Evolutionary conservation across 2,888 invertebrate genomes (phyloP).

Genomic region (Coelopa pilipes): DNA sequence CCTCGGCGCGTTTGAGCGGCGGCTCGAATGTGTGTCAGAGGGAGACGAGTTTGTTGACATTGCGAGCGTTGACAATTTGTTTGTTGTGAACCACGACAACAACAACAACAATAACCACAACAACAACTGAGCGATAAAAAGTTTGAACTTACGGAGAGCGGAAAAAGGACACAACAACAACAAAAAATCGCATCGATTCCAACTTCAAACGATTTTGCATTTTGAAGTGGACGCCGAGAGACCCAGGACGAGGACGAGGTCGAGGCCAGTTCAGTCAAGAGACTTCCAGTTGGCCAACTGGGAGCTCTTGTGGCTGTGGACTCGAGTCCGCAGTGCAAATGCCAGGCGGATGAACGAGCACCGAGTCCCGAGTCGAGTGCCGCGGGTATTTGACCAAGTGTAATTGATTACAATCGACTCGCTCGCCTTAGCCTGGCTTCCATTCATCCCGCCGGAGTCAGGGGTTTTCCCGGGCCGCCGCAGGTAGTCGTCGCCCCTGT

Average conservation of each 20-base stretch:
- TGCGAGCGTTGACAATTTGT: background rate
- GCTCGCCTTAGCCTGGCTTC: too few species aligned
- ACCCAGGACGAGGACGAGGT: slow-evolving; percentile 6
- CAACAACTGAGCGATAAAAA: background rate
- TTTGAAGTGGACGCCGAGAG: slow-evolving; percentile 3
- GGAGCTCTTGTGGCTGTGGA: too few species aligned
- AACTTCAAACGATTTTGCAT: slow-evolving; percentile 25
- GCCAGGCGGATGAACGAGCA: too few species aligned
- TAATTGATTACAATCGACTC: too few species aligned
- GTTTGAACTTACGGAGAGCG: background rate
- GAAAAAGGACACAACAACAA: background rate
- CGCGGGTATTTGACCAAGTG: too few species aligned
- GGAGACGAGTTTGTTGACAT: slow-evolving; percentile 7
- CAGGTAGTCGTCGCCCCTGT: too few species aligned
- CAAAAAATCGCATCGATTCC: slow-evolving; percentile 2
- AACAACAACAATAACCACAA: too few species aligned
- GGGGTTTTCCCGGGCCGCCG: too few species aligned
- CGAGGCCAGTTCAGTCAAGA: slow-evolving; percentile 48
- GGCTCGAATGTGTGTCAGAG: slow-evolving; percentile 29
- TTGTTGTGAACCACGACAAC: background rate
- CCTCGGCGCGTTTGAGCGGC: background rate
- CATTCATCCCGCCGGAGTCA: too few species aligned
- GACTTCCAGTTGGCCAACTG: slow-evolving; percentile 50
- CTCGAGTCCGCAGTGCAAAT: too few species aligned
- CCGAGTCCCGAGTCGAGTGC: too few species aligned